Evolutionary conservation across 1,140 invertebrate genomes (phyloP), one percentile per base, ranked within the genome.

Genomic region (Drosophila rhopaloa): DNA sequence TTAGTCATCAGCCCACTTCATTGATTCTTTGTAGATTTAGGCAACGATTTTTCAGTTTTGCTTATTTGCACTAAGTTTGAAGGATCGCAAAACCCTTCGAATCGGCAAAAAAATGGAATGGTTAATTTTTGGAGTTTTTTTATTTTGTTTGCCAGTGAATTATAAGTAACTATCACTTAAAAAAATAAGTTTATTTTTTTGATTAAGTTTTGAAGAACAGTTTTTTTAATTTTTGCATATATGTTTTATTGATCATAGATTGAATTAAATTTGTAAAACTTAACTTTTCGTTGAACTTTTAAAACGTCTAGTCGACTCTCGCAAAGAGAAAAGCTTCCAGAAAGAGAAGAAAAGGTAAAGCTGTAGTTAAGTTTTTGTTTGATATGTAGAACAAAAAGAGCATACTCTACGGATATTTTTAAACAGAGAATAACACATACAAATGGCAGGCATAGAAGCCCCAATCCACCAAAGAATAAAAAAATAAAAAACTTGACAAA

Each of bases 291-390:
- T 62, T 81, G 46, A 53, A 70, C 56, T 79, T 58, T 54, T 19
- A 85, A 58, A 60, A 47, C 43, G 38, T 75, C 78, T 86, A 81
- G 78, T 86, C 78, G 46, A 43, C 53, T 73, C 46, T 76, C 48
- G 43, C 19, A 35, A 62, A 71, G 47, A 70, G 48, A 55, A 79
- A 40, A 62, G 54, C 72, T 63, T 74, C 51, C 59, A 76, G 41
- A 66, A 37, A 41, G 35, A 79, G 27, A 78, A 54, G 40, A 56
- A 38, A 63, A 47, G 55, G 41, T 77, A 81, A 48, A 71, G 48
- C 65, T 71, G 44, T 71, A 76, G 81, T 81, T 73, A 84, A 77
- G 73, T 81, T 86, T 78, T 86, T 86, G 67, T 86, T 86, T 78
- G 73, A 56, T 53, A 76, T 50, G 53, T 67, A 58, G 61, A 61